Evolutionary conservation across 2,113 vertebrate genomes (phyloP).

Genomic region (Hippocampus mohnikei): DNA sequence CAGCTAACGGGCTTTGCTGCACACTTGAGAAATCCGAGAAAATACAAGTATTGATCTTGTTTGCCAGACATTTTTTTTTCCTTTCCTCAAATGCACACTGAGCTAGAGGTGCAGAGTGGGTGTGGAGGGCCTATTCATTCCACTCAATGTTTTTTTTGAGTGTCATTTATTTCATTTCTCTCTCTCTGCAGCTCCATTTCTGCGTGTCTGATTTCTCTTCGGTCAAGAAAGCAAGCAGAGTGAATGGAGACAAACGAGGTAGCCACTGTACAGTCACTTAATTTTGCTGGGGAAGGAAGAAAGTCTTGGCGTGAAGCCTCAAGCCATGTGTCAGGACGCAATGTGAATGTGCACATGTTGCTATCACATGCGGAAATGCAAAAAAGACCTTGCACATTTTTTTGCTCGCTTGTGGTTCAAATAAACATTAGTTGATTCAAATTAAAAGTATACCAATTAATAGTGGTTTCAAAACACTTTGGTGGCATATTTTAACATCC

Average conservation of each 20-base stretch:
- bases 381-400: no score
- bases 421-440: no score
- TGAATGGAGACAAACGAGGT: constrained; percentile 35
- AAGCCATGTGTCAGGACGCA: constrained; percentile 3
- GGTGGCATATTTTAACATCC: no score
- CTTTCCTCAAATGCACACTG: constrained; percentile 17
- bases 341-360: neutral
- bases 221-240: constrained; percentile 10
- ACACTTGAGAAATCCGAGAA: constrained; percentile 48
- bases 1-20: constrained; percentile 49
- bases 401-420: no score
- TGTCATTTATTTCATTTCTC: constrained; percentile 34
- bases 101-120: constrained; percentile 29
- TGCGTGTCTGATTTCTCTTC: constrained; percentile 20
- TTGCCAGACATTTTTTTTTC: constrained; percentile 24
- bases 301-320: constrained; percentile 20
- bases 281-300: constrained; percentile 24
- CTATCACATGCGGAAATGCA: neutral
- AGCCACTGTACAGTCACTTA: constrained; percentile 30
- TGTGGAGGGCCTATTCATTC: constrained; percentile 51
- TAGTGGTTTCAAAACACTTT: no score
- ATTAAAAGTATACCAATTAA: no score
- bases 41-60: constrained; percentile 50
- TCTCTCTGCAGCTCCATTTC: constrained; percentile 11
- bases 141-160: constrained; percentile 40